A percentile compares a stretch with the other conserved stretches of the same genome.
These are phyloP conservation scores for Chouioia cunea DNA, from an alignment of 2,888 invertebrate genomes.

Conservation along the genomic window DNA sequence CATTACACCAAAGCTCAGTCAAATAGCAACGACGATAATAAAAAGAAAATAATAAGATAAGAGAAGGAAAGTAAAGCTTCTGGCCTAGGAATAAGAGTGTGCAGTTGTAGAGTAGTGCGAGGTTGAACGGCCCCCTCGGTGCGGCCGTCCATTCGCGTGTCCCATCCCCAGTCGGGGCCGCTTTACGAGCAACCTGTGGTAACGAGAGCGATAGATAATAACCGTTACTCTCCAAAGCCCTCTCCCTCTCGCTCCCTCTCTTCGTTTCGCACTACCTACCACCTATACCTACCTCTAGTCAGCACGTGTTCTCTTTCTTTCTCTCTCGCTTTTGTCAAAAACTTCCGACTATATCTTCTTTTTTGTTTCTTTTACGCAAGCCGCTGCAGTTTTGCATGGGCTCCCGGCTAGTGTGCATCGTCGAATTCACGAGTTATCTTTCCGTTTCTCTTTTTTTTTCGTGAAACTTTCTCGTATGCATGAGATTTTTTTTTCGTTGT, in stretches of 20 bases:
- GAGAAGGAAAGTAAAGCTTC: background rate
- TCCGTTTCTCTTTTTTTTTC: background rate
- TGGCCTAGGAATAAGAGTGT: too few relatives aligned
- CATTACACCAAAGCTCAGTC: background rate
- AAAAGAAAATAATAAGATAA: background rate
- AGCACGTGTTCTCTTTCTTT: conserved; percentile 1
- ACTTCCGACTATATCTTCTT: conserved; percentile 36
- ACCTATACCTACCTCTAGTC: conserved; percentile 25
- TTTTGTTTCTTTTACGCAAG: conserved; percentile 30
- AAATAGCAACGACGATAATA: conserved; percentile 20
- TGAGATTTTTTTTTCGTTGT: too few relatives aligned
- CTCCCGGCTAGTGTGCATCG: background rate
- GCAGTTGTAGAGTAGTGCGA: too few relatives aligned
- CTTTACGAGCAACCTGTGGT: conserved; percentile 70
- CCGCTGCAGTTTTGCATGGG: conserved; percentile 22
- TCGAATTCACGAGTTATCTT: conserved; percentile 39
- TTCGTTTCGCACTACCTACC: conserved; percentile 32
- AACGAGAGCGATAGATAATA: conserved; percentile 70
- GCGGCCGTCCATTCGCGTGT: conserved; percentile 59
- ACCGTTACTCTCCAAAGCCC: conserved; percentile 58
- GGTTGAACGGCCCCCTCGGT: conserved; percentile 60
- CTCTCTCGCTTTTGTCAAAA: conserved; percentile 30
- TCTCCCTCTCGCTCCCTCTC: conserved; percentile 10
- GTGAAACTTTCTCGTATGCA: too few relatives aligned
- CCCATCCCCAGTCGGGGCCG: conserved; percentile 60